A percentile compares a stretch with the other conserved stretches of the same genome.
phyloP scores from a whole-genome alignment of 2,113 vertebrate species.

The Dissostichus mawsoni region DNA sequence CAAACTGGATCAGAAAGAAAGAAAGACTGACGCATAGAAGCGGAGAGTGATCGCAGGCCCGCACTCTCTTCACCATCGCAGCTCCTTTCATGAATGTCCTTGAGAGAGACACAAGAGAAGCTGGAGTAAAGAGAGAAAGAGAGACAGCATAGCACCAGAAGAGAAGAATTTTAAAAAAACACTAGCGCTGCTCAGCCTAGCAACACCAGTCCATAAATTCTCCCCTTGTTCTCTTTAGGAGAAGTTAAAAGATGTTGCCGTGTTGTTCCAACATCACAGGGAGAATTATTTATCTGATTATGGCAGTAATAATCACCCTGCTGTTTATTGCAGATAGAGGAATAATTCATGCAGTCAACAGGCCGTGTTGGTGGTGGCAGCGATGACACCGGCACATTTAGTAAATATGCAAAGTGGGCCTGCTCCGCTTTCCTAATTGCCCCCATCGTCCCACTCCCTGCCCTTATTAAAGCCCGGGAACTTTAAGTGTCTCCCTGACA shows the following conservation, averaged over 20 bases:
- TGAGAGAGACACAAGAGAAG: constrained; percentile 87
- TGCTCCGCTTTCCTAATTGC: constrained; percentile 97
- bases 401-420: constrained; percentile 98
- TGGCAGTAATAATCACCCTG: constrained; percentile 98
- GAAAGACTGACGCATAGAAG: constrained; percentile 66
- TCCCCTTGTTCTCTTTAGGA: constrained; percentile 77
- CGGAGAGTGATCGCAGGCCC: constrained; percentile 57
- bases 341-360: constrained; percentile 99
- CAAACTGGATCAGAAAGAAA: constrained; percentile 75
- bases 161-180: constrained; percentile 37
- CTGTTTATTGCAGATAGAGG: constrained; percentile 99
- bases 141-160: constrained; percentile 32
- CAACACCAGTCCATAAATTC: constrained; percentile 89
- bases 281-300: constrained; percentile 99
- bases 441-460: constrained; percentile 92
- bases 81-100: constrained; percentile 88
- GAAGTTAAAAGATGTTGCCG: constrained; percentile 92
- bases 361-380: constrained; percentile 88
- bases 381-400: constrained; percentile 95
- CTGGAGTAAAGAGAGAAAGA: constrained; percentile 63
- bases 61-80: constrained; percentile 57
- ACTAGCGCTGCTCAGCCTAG: constrained; percentile 75
- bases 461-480: constrained; percentile 98
- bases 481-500: constrained; percentile 99
- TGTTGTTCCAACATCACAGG: constrained; percentile 90